Percentiles rank a stretch among this genome's conserved stretches.
Conservation (phyloP, 2,797 vertebrate species). For the Linurgus olivaceus region DNA sequence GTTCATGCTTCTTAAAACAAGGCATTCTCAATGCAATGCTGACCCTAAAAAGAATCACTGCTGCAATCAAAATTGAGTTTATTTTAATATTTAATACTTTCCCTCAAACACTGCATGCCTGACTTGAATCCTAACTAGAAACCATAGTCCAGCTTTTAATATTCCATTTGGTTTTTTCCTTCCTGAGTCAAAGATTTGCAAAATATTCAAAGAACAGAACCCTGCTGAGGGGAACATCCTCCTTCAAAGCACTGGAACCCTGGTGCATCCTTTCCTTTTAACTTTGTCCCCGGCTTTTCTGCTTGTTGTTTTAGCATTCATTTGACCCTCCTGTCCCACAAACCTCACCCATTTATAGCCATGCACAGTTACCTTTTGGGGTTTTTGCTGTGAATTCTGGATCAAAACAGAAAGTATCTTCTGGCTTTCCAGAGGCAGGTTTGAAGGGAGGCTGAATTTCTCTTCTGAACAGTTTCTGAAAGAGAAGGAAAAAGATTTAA, state of each 20-base stretch:
- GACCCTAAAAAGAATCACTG: neutral
- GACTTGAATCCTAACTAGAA: neutral
- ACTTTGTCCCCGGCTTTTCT: neutral
- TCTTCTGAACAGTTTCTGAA: conserved; percentile 91
- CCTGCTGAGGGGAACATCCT: neutral
- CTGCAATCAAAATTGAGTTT: neutral
- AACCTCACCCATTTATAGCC: neutral
- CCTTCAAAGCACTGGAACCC: neutral
- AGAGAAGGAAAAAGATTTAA: neutral
- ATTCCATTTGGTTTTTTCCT: neutral
- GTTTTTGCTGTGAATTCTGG: conserved; percentile 99
- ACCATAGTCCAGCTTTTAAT: neutral
- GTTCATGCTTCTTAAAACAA: neutral
- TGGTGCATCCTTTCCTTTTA: neutral
- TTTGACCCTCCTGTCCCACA: neutral
- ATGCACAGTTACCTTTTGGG: conserved; percentile 86
- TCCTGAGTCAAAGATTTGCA: neutral
- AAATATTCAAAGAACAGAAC: neutral
- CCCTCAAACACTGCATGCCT: neutral
- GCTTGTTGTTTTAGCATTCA: neutral
- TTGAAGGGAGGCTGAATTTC: conserved; percentile 97
- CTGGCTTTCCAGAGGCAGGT: conserved; percentile 93
- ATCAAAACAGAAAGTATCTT: conserved; percentile 99
- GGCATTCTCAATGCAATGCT: neutral
- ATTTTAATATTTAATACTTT: neutral